Conservation (phyloP, 2,888 invertebrate genomes). For the Trisateles emortualis region DNA sequence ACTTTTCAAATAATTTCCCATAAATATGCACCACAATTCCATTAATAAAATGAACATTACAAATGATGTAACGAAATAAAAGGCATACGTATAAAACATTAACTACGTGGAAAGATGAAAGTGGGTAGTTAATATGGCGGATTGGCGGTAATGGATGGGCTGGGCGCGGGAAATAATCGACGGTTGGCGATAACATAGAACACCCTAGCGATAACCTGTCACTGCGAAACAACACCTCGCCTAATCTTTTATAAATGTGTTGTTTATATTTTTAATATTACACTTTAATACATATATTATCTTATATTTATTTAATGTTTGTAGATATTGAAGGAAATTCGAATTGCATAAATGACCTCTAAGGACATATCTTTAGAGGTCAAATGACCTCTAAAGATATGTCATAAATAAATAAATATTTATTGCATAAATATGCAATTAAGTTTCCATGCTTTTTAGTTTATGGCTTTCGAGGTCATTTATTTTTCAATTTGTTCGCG, state of each 20-base stretch:
- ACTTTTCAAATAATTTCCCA: background rate
- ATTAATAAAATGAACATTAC: conserved; percentile 27
- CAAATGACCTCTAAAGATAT: too few species aligned
- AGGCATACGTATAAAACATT: conserved; percentile 28
- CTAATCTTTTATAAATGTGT: conserved; percentile 32
- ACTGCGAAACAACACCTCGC: conserved; percentile 27
- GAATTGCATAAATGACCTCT: too few species aligned
- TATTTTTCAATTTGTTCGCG: too few species aligned
- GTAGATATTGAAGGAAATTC: background rate
- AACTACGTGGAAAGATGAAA: conserved; percentile 36
- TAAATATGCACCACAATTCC: background rate
- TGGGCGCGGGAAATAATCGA: conserved; percentile 49
- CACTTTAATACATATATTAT: too few species aligned
- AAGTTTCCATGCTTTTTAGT: too few species aligned
- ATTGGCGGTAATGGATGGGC: conserved; percentile 52
- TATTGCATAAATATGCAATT: too few species aligned
- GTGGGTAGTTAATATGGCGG: conserved; percentile 41
- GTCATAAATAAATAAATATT: too few species aligned
- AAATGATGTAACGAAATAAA: conserved; percentile 27
- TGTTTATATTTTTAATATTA: conserved; percentile 15
- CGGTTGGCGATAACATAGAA: conserved; percentile 34
- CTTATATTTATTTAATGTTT: background rate
- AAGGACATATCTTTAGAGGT: too few species aligned
- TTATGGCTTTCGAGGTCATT: too few species aligned
- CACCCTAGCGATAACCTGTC: conserved; percentile 30